Evolutionary conservation across 2,888 invertebrate species (phyloP), one percentile per base, ranked within the genome.

Genomic region (Chrysodeixis includens): DNA sequence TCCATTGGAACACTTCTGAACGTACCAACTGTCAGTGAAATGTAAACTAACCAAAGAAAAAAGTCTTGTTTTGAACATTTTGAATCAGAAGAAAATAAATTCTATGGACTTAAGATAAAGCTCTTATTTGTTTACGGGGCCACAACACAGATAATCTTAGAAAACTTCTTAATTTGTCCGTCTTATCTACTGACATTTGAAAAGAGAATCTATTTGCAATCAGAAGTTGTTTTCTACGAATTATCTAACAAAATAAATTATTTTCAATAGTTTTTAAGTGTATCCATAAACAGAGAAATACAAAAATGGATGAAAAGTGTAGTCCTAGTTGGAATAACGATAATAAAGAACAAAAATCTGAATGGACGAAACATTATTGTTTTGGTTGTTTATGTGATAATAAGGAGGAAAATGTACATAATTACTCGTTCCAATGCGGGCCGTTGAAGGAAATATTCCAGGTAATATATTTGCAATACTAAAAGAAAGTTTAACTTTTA

Each of bases 371-470:
- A 30, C 66, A 62, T n/a, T 85, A 77, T 75, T 93, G 93, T 75
- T 78, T 87, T 18, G 87, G 88, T 0, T 93, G 93, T 82, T 81
- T 93, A 40, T 71, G 76, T 65, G 69, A 56, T 32, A 79, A 69
- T n/a, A 80, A 83, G 26, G 87, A 87, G 40, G 79, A 66, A 52
- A 58, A 69, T 59, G 60, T 90, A 56, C 74, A 84, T n/a, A 70
- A 74, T 18, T 86, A 85, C 68, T 69, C 77, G 54, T 71, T 92
- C 40, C 77, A 83, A 69, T 85, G 82, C 70, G 86, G 82, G n/a
- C 68, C 83, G 30, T 71, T 92, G 12, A 89, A 85, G 74, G 71
- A 83, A n/a, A 69, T 90, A 69, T 86, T 93, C 53, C 89, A 89
- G 91, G 93, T 93, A 86, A 74, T 12, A 52, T n/a, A 12, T 14